phyloP scores from a whole-genome alignment of 2,797 vertebrate species.

The Pangasius krempfi region DNA sequence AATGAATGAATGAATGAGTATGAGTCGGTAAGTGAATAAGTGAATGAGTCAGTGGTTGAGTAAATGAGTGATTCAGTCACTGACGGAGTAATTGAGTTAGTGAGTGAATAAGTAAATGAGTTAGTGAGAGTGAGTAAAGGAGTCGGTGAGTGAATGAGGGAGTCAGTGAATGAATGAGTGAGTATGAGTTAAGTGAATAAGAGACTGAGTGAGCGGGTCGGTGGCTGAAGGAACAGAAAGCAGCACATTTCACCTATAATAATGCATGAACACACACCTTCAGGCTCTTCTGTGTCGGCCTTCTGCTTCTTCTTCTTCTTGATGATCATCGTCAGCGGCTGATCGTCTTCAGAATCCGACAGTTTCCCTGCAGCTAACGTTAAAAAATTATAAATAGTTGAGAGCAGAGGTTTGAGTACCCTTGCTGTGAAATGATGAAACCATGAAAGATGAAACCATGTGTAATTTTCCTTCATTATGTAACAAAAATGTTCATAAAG shows the following conservation, averaged over 20 bases:
- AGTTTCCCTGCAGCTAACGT: neutral
- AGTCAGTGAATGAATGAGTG: neutral
- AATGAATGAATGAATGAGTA: neutral
- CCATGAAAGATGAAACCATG: neutral
- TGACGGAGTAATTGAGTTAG: neutral
- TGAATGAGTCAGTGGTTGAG: neutral
- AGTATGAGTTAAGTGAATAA: neutral
- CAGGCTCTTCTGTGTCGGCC: neutral
- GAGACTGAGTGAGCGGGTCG: neutral
- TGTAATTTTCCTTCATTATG: neutral
- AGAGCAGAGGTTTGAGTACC: neutral
- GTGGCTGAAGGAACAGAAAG: neutral
- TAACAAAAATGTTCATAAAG: neutral
- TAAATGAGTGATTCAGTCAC: neutral
- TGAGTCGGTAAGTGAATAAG: neutral
- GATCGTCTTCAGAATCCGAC: slow-evolving; percentile 23
- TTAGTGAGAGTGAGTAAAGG: neutral
- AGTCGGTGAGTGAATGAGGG: neutral
- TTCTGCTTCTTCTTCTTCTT: slow-evolving; percentile 27
- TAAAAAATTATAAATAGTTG: neutral
- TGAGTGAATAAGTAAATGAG: neutral
- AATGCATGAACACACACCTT: slow-evolving; percentile 2
- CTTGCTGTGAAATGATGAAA: neutral
- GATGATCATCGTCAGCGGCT: slow-evolving; percentile 22
- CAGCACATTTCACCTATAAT: neutral